Conservation (phyloP, 2,113 vertebrate species). For the Orientallactaga bullata region DNA sequence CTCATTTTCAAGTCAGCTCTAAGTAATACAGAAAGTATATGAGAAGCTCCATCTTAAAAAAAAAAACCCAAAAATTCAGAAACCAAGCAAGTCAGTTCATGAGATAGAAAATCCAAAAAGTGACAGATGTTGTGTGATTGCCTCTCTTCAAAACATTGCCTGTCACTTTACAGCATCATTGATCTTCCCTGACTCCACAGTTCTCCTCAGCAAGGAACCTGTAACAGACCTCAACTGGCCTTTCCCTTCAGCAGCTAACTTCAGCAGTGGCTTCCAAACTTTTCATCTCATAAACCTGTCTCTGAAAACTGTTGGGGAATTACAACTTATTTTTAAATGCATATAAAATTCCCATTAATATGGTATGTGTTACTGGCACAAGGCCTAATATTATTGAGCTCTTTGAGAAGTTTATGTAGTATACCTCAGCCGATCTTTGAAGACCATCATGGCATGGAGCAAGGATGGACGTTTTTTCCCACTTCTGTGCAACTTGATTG, state of each 20-base stretch:
- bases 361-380: not conserved
- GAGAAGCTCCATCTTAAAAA: not conserved
- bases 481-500: slow-evolving; percentile 93
- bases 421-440: slow-evolving; percentile 86
- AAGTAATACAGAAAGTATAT: not conserved
- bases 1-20: slow-evolving; percentile 31
- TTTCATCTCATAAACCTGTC: not conserved
- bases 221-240: not conserved
- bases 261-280: not conserved
- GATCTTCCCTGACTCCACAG: not conserved
- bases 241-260: slow-evolving; percentile 24
- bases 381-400: slow-evolving; percentile 14
- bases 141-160: not conserved
- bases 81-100: not conserved
- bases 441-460: slow-evolving; percentile 82
- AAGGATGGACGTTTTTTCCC: slow-evolving; percentile 89
- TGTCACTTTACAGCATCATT: not conserved
- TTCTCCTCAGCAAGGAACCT: not conserved
- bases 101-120: not conserved
- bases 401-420: not conserved
- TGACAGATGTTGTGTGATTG: not conserved
- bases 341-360: not conserved
- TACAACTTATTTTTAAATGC: slow-evolving; percentile 32
- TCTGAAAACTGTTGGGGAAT: slow-evolving; percentile 4
- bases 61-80: not conserved